phyloP scores from a whole-genome alignment of 2,797 vertebrate genomes.

The Eutrigla gurnardus region DNA sequence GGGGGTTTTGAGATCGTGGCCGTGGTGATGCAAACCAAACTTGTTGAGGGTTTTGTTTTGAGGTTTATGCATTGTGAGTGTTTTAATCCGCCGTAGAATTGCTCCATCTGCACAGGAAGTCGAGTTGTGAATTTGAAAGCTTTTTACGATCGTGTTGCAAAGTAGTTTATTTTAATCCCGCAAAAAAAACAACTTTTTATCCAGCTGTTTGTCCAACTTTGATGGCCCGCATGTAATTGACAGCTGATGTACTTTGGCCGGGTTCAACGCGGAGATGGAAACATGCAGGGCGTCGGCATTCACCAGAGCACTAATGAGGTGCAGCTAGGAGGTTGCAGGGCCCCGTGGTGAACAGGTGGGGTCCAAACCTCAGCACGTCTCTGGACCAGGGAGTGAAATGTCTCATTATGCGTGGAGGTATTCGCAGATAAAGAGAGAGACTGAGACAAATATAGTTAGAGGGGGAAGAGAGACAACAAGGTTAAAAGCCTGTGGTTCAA shows the following conservation, averaged over 20 bases:
- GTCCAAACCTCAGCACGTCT: constrained; percentile 38
- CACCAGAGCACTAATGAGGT: constrained; percentile 54
- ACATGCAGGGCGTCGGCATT: constrained; percentile 48
- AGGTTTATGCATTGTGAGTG: constrained; percentile 22
- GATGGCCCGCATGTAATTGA: constrained; percentile 22
- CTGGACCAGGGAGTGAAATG: constrained; percentile 31
- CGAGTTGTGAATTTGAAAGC: constrained; percentile 17
- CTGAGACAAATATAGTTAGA: constrained; percentile 20
- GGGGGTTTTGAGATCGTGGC: constrained; percentile 21
- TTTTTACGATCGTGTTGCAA: neutral
- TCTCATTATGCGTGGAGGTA: constrained; percentile 30
- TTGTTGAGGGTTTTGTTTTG: constrained; percentile 14
- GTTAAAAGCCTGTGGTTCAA: constrained; percentile 42
- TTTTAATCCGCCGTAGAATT: constrained; percentile 26
- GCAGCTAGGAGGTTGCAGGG: constrained; percentile 41
- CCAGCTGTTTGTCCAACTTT: neutral
- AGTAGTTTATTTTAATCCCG: constrained; percentile 4
- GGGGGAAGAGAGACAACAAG: neutral
- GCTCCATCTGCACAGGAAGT: constrained; percentile 23
- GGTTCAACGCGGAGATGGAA: constrained; percentile 36
- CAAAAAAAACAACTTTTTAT: neutral
- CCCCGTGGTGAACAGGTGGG: constrained; percentile 57
- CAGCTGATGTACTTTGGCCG: constrained; percentile 32
- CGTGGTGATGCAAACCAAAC: constrained; percentile 45
- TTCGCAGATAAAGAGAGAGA: constrained; percentile 13